Conservation (phyloP, 2,797 vertebrate genomes). For the Synaphobranchus kaupii region DNA sequence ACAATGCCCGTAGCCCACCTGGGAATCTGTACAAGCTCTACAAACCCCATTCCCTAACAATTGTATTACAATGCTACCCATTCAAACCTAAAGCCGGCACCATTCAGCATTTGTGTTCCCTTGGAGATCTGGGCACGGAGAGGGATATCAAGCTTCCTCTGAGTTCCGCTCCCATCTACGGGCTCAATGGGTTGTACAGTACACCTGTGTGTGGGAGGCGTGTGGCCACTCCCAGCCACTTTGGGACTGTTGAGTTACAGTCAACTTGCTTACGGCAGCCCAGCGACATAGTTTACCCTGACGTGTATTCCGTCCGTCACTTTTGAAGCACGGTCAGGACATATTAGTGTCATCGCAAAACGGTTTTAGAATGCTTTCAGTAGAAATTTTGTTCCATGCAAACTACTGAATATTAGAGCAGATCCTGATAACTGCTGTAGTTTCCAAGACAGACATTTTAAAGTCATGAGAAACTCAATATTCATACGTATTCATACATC, state of each 20-base stretch:
- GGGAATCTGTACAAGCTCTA: background rate
- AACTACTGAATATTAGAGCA: too few species aligned
- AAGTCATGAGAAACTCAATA: too few species aligned
- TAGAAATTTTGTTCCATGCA: too few species aligned
- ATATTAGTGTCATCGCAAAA: too few species aligned
- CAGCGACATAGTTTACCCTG: background rate
- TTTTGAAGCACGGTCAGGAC: background rate
- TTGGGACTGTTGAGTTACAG: constrained; percentile 3
- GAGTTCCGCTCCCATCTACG: constrained; percentile 24
- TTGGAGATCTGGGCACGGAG: background rate
- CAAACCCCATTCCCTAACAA: background rate
- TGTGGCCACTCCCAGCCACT: background rate
- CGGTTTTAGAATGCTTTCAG: too few species aligned
- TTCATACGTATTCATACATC: too few species aligned
- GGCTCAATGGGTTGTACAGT: background rate
- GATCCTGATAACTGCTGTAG: too few species aligned
- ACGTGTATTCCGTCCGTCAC: background rate
- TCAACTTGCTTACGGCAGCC: background rate
- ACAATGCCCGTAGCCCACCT: background rate
- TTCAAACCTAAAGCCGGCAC: background rate
- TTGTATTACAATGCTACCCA: background rate
- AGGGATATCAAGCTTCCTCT: constrained; percentile 7
- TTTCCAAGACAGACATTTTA: too few species aligned
- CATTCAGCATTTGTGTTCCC: background rate
- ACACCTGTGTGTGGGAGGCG: background rate